These are phyloP conservation scores for Ia io DNA, from an alignment of 2,113 vertebrate genomes.

Conservation along the genomic window DNA sequence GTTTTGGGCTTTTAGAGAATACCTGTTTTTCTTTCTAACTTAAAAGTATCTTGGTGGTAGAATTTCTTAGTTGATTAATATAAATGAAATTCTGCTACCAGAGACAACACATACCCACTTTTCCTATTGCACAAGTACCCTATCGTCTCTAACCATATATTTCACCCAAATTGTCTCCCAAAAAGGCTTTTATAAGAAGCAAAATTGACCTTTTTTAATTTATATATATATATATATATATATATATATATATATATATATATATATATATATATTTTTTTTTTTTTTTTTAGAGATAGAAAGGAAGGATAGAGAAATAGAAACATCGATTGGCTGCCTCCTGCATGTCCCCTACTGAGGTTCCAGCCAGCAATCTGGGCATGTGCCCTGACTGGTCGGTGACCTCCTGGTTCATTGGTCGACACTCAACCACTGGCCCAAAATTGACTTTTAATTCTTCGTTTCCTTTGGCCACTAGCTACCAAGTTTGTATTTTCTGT, in stretches of 20 bases:
- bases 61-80: not conserved
- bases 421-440: not conserved
- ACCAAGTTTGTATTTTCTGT: slow-evolving; percentile 13
- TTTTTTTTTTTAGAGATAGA: no score
- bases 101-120: not conserved
- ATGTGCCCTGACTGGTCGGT: no score
- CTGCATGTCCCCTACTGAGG: no score
- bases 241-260: no score
- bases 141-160: not conserved
- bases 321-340: no score
- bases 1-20: not conserved
- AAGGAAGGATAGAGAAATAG: no score
- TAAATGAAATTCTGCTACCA: not conserved
- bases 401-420: no score
- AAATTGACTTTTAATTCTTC: not conserved
- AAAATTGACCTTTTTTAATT: not conserved
- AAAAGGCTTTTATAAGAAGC: not conserved
- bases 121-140: not conserved
- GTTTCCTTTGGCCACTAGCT: slow-evolving; percentile 22
- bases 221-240: no score
- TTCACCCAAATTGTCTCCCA: not conserved
- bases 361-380: no score
- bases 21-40: not conserved
- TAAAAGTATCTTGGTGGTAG: not conserved
- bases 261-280: no score